Evolutionary conservation across 92 coral and sea anemone genomes (phyloP), one percentile per base, ranked within the genome.

Genomic region (Paramuricea clavata): DNA sequence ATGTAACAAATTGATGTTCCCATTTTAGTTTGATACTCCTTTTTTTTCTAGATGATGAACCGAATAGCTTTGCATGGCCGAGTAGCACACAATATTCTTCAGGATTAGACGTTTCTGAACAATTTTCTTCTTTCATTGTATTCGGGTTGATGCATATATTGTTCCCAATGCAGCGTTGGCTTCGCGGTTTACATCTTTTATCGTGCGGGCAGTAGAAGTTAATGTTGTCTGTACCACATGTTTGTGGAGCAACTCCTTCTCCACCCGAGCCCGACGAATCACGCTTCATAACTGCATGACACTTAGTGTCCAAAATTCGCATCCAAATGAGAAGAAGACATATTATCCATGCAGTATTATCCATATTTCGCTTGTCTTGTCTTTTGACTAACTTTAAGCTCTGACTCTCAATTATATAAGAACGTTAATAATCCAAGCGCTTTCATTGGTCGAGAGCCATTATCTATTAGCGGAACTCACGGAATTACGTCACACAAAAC

Each of bases 171-270:
- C 76, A 69, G 76, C 76, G 76, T 41, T 33, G 76, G 47, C 33
- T 12, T 41, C 76, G 76, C 22, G 76, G 76, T 33, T 69, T 69
- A 41, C 76, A 69, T 1, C 23, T 12, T 6, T 17, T 5, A 22
- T 41, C 76, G 47, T 69, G 23, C n/a, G 47, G 76, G 49, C 76
- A 69, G 76, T 69, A 69, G 76, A 69, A 69, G 59, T 16, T 42
- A 5, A 42, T 12, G 36, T 67, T 69, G 23, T 33, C 76, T 1
- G 76, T 69, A 33, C 76, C 76, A n/a, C 76, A 69, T 0, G 50
- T 69, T 69, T 69, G 76, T 69, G 44, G 44, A 69, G 76, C 44
- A 33, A 21, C 22, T 33, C 76, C 50, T 41, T 3, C 47, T 3
- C 47, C 76, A 61, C 31, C 17, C 23, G 76, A 69, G 49, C 11